Evolutionary conservation across 1,140 invertebrate species (phyloP), one percentile per base, ranked within the genome.

Genomic region (Drosophila ogumai): DNA sequence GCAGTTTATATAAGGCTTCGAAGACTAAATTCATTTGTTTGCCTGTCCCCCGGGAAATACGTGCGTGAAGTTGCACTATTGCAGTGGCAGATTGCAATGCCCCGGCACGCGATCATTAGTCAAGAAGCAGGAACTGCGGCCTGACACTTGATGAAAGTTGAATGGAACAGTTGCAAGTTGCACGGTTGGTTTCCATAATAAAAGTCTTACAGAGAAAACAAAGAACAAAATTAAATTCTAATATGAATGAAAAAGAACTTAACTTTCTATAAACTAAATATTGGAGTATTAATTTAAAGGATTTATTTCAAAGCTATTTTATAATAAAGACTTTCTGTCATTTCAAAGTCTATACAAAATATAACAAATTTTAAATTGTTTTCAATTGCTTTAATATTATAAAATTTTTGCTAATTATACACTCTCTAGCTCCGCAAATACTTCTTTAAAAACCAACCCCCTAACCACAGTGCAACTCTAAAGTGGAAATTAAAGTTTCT

Each of bases 31-130:
- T 78, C 80, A 88, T 88, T 87, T 88, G 76, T 88, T 84, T 78
- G 44, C 64, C 49, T 52, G 40, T 72, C 68, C 41, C 50, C 17
- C 44, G 63, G 69, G 52, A 52, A 60, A 59, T 82, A 71, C 66
- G 71, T 81, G 79, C 82, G 68, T 87, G 61, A 79, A 65, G 54
- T 81, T 50, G 49, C 79, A 75, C 52, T 67, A 71, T 78, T 75
- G 73, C 63, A 77, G 40, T 88, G 77, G 77, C 59, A 69, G 63
- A 75, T 84, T 75, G 81, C 81, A 75, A 66, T 69, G 44, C 75
- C 81, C 75, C 79, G 86, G 75, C 85, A 90, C 85, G 85, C 85
- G 86, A 90, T 90, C 85, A 90, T 90, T 90, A 90, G 85, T 90
- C 81, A 85, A 59, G 57, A 28, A 74, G 41, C 67, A 81, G 71